Evolutionary conservation across 2,113 vertebrate species (phyloP).

Genomic region (Hemicordylus capensis): DNA sequence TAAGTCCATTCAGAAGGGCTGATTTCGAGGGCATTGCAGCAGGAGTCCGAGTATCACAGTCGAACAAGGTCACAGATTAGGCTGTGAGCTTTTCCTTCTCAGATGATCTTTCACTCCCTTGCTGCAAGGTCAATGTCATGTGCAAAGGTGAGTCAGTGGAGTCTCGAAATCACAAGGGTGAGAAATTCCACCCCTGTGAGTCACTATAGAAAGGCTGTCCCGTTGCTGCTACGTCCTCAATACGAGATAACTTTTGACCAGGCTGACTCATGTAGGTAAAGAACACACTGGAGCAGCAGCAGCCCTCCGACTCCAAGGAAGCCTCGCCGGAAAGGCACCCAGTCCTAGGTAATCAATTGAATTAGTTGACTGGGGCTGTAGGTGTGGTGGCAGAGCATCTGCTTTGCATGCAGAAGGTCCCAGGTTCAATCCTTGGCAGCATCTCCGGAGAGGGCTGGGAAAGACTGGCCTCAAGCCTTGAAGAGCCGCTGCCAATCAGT

Average conservation of each 20-base stretch:
- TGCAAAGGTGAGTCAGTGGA: background rate
- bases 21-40: background rate
- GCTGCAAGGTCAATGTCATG: background rate
- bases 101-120: background rate
- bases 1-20: background rate
- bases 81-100: background rate
- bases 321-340: background rate
- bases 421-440: too few relatives aligned
- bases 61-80: background rate
- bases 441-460: too few relatives aligned
- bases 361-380: too few relatives aligned
- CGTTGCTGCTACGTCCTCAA: background rate
- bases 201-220: background rate
- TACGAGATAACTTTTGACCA: background rate
- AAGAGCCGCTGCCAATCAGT: too few relatives aligned
- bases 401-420: too few relatives aligned
- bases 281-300: accelerated
- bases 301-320: background rate
- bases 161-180: background rate
- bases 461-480: too few relatives aligned
- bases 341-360: too few relatives aligned
- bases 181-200: background rate
- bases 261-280: background rate
- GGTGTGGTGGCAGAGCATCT: too few relatives aligned
- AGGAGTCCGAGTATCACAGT: background rate